These are phyloP conservation scores for Gasterosteus nipponicus DNA, from an alignment of 2,113 vertebrate genomes.

Conservation along the genomic window DNA sequence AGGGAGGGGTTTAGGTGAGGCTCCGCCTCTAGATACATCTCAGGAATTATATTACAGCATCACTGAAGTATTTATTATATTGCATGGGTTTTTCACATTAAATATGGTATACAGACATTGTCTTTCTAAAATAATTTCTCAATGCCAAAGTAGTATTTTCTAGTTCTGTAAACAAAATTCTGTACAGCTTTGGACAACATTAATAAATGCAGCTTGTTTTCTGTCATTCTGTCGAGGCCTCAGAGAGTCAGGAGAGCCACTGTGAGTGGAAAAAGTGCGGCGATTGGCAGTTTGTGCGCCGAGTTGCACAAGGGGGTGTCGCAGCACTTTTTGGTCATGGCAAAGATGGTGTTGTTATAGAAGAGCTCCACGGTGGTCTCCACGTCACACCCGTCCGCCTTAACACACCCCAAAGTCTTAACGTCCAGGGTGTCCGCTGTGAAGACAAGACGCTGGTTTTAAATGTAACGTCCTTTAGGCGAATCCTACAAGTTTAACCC, in stretches of 20 bases:
- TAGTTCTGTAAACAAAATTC: neutral
- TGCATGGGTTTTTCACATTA: neutral
- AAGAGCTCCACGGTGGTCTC: slow-evolving; percentile 56
- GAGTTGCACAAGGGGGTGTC: slow-evolving; percentile 74
- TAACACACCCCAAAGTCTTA: slow-evolving; percentile 71
- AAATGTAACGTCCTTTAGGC: neutral
- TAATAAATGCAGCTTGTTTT: slow-evolving; percentile 21
- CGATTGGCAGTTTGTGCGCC: slow-evolving; percentile 14
- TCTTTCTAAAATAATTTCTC: slow-evolving; percentile 5
- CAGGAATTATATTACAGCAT: neutral
- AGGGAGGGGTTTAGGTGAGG: neutral
- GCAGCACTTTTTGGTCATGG: slow-evolving; percentile 77
- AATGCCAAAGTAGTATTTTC: neutral
- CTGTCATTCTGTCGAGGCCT: slow-evolving; percentile 5
- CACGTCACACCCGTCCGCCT: slow-evolving; percentile 59
- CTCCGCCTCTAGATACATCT: slow-evolving; percentile 3
- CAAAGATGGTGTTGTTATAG: slow-evolving; percentile 63
- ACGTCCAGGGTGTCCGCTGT: slow-evolving; percentile 66
- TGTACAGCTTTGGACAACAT: slow-evolving; percentile 18
- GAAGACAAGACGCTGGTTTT: slow-evolving; percentile 16
- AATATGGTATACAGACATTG: slow-evolving; percentile 1
- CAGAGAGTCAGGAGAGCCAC: slow-evolving; percentile 38
- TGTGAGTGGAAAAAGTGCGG: slow-evolving; percentile 47
- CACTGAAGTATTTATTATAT: slow-evolving; percentile 5
- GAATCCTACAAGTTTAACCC: neutral